These are phyloP conservation scores for Disparrhopalites patrizii DNA, from an alignment of 2,888 invertebrate genomes.

Conservation along the genomic window DNA sequence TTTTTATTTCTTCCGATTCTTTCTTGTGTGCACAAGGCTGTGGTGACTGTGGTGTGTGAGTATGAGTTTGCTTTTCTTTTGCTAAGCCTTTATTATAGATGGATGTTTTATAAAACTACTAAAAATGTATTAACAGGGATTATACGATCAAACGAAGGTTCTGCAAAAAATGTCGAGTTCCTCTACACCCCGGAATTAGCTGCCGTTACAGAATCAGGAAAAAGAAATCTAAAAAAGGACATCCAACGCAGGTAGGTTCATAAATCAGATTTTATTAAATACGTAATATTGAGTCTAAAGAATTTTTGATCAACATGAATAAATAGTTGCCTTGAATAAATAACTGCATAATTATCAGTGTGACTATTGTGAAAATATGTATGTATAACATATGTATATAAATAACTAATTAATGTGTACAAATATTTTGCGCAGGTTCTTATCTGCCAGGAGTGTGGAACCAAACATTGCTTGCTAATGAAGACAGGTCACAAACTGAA, in stretches of 20 bases:
- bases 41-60: no score
- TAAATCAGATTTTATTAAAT: no score
- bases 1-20: background rate
- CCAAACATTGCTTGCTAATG: background rate
- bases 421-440: background rate
- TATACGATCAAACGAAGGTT: constrained; percentile 44
- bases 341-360: no score
- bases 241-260: constrained; percentile 38
- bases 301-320: background rate
- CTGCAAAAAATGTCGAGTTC: constrained; percentile 38
- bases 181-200: constrained; percentile 37
- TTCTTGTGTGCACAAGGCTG: background rate
- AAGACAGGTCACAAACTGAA: background rate
- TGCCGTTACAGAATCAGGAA: constrained; percentile 34
- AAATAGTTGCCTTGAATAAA: background rate
- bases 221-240: constrained; percentile 29
- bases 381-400: no score
- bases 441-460: background rate
- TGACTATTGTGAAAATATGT: no score
- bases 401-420: background rate
- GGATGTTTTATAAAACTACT: background rate
- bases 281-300: background rate
- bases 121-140: constrained; percentile 30
- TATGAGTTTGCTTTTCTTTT: no score
- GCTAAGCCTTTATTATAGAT: no score